Conservation (phyloP, 35 echinoderm and acorn worm genomes). For the Nesometra sesokonis region DNA sequence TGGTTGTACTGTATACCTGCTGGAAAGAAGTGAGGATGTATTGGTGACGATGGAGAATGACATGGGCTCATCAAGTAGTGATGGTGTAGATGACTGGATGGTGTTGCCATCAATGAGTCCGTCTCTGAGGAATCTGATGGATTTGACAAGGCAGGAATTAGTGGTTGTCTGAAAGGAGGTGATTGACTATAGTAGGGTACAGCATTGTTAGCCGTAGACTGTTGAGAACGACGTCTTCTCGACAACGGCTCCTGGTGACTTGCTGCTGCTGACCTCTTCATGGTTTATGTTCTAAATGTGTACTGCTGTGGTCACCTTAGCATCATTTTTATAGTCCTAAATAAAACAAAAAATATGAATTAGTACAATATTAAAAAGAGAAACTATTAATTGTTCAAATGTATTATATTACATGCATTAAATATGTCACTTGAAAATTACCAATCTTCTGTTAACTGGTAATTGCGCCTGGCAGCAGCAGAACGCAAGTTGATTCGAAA, state of each 20-base stretch:
- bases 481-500: too few species aligned
- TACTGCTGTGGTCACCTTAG: neutral
- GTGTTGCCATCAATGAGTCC: neutral
- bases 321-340: neutral
- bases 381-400: too few species aligned
- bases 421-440: too few species aligned
- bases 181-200: neutral
- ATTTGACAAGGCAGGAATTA: conserved; percentile 13
- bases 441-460: too few species aligned
- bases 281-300: neutral
- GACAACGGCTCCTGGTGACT: neutral
- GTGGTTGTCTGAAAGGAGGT: neutral
- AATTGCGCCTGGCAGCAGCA: too few species aligned
- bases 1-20: neutral
- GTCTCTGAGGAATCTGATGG: conserved; percentile 46
- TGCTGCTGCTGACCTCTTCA: neutral
- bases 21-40: neutral
- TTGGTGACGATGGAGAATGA: conserved; percentile 2
- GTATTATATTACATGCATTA: too few species aligned
- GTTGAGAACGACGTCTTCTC: neutral
- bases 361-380: too few species aligned
- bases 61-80: conserved; percentile 6
- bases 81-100: conserved; percentile 2
- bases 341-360: too few species aligned
- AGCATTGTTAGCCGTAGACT: neutral